Conservation (phyloP, 2,888 invertebrate genomes). For the Saturnia japonica region DNA sequence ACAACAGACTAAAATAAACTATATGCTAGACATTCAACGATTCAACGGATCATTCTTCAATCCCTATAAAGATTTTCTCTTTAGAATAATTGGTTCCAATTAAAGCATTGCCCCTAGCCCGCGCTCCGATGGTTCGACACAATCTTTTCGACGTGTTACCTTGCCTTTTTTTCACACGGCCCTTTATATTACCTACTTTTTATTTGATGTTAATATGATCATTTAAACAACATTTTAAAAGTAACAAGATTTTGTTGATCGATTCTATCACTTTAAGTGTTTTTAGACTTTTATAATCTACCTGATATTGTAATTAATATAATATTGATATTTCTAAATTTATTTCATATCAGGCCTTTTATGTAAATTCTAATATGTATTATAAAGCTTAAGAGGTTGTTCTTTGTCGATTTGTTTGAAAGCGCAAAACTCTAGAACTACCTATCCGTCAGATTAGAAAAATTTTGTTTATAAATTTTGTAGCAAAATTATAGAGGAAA, state of each 20-base stretch:
- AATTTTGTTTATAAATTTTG: no score
- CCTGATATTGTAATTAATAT: not conserved
- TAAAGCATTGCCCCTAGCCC: constrained; percentile 41
- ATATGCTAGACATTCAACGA: not conserved
- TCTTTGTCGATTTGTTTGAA: no score
- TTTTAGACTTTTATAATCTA: not conserved
- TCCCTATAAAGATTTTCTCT: constrained; percentile 24
- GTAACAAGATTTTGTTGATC: not conserved
- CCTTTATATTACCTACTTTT: constrained; percentile 42
- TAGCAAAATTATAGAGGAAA: no score
- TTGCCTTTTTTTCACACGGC: constrained; percentile 64
- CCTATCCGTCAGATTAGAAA: no score
- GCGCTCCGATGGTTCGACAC: constrained; percentile 55
- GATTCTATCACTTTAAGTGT: not conserved
- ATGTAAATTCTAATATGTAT: no score
- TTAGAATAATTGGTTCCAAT: constrained; percentile 54
- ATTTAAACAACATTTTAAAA: not conserved
- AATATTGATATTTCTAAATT: not conserved
- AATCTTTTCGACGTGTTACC: constrained; percentile 43
- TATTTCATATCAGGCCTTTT: not conserved
- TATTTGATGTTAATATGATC: not conserved
- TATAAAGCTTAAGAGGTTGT: no score
- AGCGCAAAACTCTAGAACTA: no score
- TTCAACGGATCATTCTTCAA: not conserved
- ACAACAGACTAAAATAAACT: not conserved